phyloP scores from a whole-genome alignment of 2,113 vertebrate species.

The Cavia aperea region DNA sequence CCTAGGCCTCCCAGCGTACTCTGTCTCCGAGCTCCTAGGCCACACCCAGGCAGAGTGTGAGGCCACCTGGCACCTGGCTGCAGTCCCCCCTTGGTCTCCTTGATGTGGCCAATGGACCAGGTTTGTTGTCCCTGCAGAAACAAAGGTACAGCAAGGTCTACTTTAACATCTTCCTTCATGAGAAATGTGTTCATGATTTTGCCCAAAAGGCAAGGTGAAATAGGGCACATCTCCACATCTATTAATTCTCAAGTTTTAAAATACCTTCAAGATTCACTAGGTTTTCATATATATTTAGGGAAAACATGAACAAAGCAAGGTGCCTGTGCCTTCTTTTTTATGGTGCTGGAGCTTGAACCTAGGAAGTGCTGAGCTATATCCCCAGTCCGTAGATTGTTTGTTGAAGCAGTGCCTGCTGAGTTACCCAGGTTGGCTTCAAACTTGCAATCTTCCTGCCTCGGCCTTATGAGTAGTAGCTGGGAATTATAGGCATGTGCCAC shows the following conservation, averaged over 20 bases:
- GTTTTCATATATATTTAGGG: slow-evolving; percentile 1
- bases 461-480: neutral
- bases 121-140: neutral
- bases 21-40: neutral
- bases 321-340: neutral
- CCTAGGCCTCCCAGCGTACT: neutral
- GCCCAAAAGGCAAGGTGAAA: neutral
- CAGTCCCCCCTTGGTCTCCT: neutral
- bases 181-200: neutral
- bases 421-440: neutral
- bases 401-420: neutral
- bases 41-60: neutral
- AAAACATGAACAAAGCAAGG: neutral
- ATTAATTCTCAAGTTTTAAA: neutral
- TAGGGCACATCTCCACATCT: neutral
- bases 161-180: neutral
- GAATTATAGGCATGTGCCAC: neutral
- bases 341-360: neutral
- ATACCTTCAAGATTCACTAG: neutral
- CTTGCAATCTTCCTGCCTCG: neutral
- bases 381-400: neutral
- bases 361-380: neutral
- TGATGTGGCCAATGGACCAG: neutral
- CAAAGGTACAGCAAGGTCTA: neutral
- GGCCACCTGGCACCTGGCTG: neutral